Evolutionary conservation across 2,113 vertebrate species (phyloP), one percentile per base, ranked within the genome.

Genomic region (Hyla sarda): DNA sequence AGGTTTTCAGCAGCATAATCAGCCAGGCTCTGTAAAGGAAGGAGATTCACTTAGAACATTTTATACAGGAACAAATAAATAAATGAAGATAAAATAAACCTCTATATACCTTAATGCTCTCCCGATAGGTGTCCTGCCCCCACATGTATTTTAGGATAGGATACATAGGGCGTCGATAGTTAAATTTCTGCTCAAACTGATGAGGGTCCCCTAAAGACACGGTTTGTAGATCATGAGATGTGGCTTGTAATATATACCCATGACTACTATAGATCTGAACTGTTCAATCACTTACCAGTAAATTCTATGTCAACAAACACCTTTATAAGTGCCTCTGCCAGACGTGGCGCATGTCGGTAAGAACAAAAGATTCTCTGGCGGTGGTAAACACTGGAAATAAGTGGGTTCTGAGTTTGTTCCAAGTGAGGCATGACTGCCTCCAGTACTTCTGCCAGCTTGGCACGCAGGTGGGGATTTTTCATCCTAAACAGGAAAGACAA

Each of bases 301-400:
- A 99, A 99, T 89, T 99, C 98, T 0, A 99, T 99, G 89, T 99
- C 98, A 89, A 99, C 98, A 82, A 99, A 99, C 89, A 99, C 98
- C 82, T 95, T 94, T 92, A 99, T 98, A 30, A 99, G 96, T 0
- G 98, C 97, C 90, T 99, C 97, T 0, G 98, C 97, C 67, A 99
- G 94, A 8, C 95, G 95, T 48, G 96, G 87, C 1, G 98, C 97
- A 0, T 97, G 88, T 5, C 81, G 91, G 87, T 97, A 99, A 5
- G 94, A 93, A 92, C 96, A 97, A 92, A 99, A 99, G 58, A 97
- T 96, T n/a, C 96, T 94, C 88, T 98, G 96, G 69, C 98, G 95
- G 73, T 98, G 97, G 65, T 97, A 99, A 87, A 97, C 93, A 0
- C 96, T 96, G 0, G 97, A 96, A 71, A 97, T 94, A 0, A 93